Evolutionary conservation across 2,113 vertebrate species (phyloP).

Genomic region (Panthera tigris): DNA sequence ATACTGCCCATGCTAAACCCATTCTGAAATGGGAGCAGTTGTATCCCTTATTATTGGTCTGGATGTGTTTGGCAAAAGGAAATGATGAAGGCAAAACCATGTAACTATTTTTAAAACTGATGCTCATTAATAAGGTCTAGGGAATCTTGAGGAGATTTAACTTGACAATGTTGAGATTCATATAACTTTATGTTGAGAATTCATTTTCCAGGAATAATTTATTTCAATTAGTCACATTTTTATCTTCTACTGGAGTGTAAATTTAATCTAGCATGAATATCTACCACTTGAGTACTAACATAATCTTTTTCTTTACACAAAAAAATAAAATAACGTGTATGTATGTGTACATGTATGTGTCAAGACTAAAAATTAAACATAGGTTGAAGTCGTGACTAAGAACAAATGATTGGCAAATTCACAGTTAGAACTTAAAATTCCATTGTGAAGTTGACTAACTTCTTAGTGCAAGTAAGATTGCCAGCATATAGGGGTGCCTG

Average conservation of each 20-base stretch:
- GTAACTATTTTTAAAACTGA: not conserved
- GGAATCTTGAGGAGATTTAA: not conserved
- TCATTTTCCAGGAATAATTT: constrained; percentile 36
- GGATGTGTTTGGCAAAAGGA: not conserved
- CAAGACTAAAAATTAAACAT: constrained; percentile 29
- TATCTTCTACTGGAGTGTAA: not conserved
- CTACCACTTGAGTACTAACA: not conserved
- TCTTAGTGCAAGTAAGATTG: not conserved
- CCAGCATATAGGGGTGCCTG: not conserved
- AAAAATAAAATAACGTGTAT: not conserved
- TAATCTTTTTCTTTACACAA: constrained; percentile 38
- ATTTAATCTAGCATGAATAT: not conserved
- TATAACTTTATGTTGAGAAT: not conserved
- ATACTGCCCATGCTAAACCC: not conserved
- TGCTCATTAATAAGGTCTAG: not conserved
- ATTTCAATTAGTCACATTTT: constrained; percentile 6
- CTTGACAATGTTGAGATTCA: not conserved
- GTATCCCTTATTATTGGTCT: not conserved
- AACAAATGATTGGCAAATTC: constrained; percentile 4
- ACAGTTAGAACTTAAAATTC: constrained; percentile 38
- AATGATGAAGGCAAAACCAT: not conserved
- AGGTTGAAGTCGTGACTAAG: not conserved
- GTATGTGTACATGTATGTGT: not conserved
- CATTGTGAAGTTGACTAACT: not conserved
- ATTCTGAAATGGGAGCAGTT: not conserved